Evolutionary conservation across 1,140 invertebrate genomes (phyloP), one percentile per base, ranked within the genome.

Genomic region (Drosophila athabasca): DNA sequence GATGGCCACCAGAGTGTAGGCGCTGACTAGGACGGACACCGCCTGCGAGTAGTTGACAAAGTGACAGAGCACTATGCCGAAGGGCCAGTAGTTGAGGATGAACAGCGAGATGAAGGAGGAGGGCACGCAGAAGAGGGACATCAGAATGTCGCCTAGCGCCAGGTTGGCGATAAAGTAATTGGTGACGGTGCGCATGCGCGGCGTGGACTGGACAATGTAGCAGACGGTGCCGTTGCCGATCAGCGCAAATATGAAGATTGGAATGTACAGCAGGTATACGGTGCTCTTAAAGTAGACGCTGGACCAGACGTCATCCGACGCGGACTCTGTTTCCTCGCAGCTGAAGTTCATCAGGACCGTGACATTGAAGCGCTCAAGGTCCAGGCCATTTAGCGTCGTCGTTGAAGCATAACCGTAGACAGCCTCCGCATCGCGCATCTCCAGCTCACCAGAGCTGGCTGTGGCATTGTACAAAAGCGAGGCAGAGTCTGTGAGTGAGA

Each of bases 101-200:
- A 97, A 92, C 24, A 94, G 94, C 3, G 96, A 94, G 1, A 97
- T 93, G 70, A 96, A 97, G 3, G 96, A 95, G 75, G 97, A 97
- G 1, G 97, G 97, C n/a, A 97, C 95, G 84, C 96, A 97, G 66
- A 97, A 95, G 1, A 97, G 73, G 0, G 96, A 95, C 94, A 97
- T 97, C 29, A 97, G 91, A 17, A 98, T 95, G 90, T 98, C 97
- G 19, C 96, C 96, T 7, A 97, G 92, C 0, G 97, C 96, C 57
- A 98, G 92, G 91, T 97, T 97, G 69, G 95, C 94, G 68, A 97
- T 97, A 87, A 97, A 97, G 83, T 95, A 96, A 82, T 97, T 97
- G 2, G 96, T 97, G 1, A 97, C 96, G 0, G 96, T 97, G 67
- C 95, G 94, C 96, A 97, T 97, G 31, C 95, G 93, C 0, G 95